Conservation (phyloP, 53 echinoderm and acorn worm species). For the Pentamera pediparva region DNA sequence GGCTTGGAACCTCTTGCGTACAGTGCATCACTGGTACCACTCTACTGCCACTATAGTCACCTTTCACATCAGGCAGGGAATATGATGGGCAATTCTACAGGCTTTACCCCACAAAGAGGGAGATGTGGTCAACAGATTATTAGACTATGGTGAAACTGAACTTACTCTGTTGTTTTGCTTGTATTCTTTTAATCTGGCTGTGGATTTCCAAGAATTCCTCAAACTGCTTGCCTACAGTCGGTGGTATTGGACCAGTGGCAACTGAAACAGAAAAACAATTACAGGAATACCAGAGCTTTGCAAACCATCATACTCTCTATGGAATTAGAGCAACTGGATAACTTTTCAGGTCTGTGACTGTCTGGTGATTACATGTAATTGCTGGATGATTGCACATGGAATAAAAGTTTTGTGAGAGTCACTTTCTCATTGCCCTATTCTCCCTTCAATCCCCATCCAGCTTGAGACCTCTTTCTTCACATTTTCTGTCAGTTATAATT, state of each 20-base stretch:
- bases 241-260: constrained; percentile 58
- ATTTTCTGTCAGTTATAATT: no score
- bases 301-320: not conserved
- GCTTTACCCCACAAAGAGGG: no score
- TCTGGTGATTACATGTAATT: not conserved
- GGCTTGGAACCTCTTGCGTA: no score
- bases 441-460: no score
- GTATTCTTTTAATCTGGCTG: constrained; percentile 63
- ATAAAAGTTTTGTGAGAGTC: no score
- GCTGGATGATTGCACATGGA: no score
- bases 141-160: not conserved
- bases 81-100: no score
- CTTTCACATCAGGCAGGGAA: no score
- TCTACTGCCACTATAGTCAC: no score
- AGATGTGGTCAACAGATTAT: not conserved
- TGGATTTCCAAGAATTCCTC: constrained; percentile 75
- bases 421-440: no score
- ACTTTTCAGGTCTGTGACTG: not conserved
- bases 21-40: not conserved
- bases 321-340: not conserved
- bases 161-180: constrained; percentile 85
- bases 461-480: no score
- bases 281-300: not conserved
- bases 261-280: constrained; percentile 33
- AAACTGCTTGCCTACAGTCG: constrained; percentile 70